Conservation (phyloP, 2,113 vertebrate species). For the Tursiops truncatus region DNA sequence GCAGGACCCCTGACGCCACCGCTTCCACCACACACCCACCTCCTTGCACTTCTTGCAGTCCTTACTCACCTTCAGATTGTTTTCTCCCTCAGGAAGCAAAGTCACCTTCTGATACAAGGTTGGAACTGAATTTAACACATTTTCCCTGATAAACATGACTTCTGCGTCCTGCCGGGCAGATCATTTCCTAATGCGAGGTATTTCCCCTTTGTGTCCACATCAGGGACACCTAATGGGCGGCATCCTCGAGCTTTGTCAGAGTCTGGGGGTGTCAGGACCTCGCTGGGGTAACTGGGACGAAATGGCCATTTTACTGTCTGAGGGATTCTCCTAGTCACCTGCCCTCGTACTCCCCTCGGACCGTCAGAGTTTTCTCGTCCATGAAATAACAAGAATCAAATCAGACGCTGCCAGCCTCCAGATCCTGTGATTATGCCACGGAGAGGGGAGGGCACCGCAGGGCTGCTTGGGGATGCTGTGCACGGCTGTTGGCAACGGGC, state of each 20-base stretch:
- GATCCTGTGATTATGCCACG: not conserved
- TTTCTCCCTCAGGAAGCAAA: not conserved
- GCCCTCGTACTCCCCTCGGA: fast-evolving
- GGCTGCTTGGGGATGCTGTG: not conserved
- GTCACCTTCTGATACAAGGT: not conserved
- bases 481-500: no score
- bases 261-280: not conserved
- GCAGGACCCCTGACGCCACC: not conserved
- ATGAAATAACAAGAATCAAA: not conserved
- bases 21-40: not conserved
- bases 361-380: not conserved
- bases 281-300: not conserved
- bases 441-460: fast-evolving
- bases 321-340: no score
- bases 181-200: not conserved
- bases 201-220: not conserved
- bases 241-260: not conserved
- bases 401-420: not conserved
- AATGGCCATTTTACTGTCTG: fast-evolving
- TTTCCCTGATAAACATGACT: not conserved
- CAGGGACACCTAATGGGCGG: not conserved
- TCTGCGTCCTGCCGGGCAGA: not conserved
- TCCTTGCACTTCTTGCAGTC: not conserved
- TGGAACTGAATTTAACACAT: not conserved
- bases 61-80: not conserved